These are phyloP conservation scores for Machimus rusticus DNA, from an alignment of 2,888 invertebrate species.

Conservation along the genomic window DNA sequence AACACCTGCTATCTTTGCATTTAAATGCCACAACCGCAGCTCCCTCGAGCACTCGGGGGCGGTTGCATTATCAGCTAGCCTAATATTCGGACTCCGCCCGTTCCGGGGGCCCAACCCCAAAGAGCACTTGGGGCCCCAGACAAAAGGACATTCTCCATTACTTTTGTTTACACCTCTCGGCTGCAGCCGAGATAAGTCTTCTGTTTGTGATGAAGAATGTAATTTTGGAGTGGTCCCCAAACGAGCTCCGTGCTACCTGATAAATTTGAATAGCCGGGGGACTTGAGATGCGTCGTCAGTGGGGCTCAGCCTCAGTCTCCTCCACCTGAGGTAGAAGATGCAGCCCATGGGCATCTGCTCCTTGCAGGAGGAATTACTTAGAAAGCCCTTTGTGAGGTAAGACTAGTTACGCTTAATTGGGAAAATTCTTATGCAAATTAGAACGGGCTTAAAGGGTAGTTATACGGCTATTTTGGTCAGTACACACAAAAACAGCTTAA, in stretches of 20 bases:
- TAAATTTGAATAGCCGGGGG: background rate
- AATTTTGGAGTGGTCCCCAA: background rate
- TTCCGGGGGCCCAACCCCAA: background rate
- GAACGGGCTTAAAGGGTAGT: background rate
- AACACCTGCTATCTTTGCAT: constrained; percentile 28
- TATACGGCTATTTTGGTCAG: background rate
- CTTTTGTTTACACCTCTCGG: constrained; percentile 1
- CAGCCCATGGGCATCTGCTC: background rate
- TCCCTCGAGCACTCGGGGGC: background rate
- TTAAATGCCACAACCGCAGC: background rate
- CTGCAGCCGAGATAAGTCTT: constrained; percentile 3
- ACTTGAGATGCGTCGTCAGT: background rate
- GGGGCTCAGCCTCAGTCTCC: background rate
- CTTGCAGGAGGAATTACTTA: background rate
- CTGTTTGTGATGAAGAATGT: constrained; percentile 19
- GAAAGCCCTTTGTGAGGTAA: background rate
- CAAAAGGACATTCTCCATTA: constrained; percentile 6
- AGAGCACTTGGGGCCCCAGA: background rate
- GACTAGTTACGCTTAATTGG: background rate
- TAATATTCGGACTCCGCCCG: background rate
- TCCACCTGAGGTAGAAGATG: background rate
- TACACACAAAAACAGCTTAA: background rate
- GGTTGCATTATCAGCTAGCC: background rate
- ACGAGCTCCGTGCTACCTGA: background rate
- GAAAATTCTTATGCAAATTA: background rate